Evolutionary conservation across 2,888 invertebrate species (phyloP), one percentile per base, ranked within the genome.

Genomic region (Amblyjoppa fuscipennis): DNA sequence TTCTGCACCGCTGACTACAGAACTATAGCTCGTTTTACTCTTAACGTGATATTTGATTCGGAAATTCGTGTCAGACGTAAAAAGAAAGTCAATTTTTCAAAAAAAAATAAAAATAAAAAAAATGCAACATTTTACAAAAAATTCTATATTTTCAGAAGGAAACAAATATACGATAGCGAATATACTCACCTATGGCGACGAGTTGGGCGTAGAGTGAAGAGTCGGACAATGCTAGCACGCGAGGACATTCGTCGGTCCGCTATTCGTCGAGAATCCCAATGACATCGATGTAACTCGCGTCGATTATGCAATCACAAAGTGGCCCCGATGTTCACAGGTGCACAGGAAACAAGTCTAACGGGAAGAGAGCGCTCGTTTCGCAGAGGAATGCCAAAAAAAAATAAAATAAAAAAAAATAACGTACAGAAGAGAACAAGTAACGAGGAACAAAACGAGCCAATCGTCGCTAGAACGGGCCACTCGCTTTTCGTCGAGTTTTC

Each of bases 271-370:
- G 59, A 11, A 59, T 59, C 4, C 28, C 25, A 11, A 59, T 28
- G 59, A 59, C 59, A 59, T 25, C 59, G 59, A 28, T 59, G 59
- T 28, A 59, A 59, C 59, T 59, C 59, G 28, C 28, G 51, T 20
- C 13, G 51, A 38, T 76, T 66, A 51, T 51, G 66, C 64, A 66
- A 76, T 49, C 49, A 53, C 66, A 34, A 20, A 31, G 38, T 64
- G 31, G 49, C 5, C 31, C 64, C 34, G 31, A 64, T 59, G 59
- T 59, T 28, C 59, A 59, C 59, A 59, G 59, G 59, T 59, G 59
- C 59, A 59, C 59, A 28, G 28, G 59, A 59, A 28, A 11, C 59
- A 28, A 28, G 28, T 25, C 11, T 28, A 28, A 59, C 25, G 28
- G 59, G 59, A 59, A 53, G n/a, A 59, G 59, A 25, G 28, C 59